phyloP scores from a whole-genome alignment of 1,140 invertebrate species.

The Lucilia cuprina region DNA sequence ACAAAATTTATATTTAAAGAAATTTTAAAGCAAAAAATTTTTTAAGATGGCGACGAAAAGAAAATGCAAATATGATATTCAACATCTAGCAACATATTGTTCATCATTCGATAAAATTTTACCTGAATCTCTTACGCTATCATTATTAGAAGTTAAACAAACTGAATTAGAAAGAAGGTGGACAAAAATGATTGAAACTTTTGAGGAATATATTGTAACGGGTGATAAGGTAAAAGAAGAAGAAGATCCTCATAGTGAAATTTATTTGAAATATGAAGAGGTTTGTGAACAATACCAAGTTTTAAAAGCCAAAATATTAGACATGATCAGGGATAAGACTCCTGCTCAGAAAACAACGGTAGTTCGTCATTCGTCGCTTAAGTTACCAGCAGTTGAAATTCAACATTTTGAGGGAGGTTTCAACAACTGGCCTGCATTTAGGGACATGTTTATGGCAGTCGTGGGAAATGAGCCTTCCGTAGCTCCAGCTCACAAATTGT shows the following conservation, averaged over 20 bases:
- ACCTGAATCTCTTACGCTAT: not conserved
- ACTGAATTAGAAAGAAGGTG: not conserved
- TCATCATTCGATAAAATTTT: not conserved
- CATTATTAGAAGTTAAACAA: not conserved
- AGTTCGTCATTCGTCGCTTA: not conserved
- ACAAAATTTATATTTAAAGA: too few species aligned
- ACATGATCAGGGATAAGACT: not conserved
- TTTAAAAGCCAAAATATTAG: not conserved
- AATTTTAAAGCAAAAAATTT: not conserved
- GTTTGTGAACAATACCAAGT: too few species aligned
- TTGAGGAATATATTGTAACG: not conserved
- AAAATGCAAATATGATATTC: not conserved
- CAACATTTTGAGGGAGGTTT: not conserved
- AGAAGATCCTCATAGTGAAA: too few species aligned
- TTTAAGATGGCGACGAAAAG: not conserved
- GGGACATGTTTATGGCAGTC: not conserved
- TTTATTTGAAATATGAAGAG: too few species aligned
- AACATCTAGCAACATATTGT: not conserved
- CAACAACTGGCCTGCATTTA: not conserved
- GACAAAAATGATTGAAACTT: not conserved
- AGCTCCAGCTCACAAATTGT: too few species aligned
- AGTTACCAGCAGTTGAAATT: conserved; percentile 9
- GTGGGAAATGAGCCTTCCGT: not conserved
- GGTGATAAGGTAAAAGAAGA: too few species aligned
- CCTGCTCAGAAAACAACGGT: not conserved